Evolutionary conservation across 2,113 vertebrate genomes (phyloP).

Genomic region (Nesogale talazaci): DNA sequence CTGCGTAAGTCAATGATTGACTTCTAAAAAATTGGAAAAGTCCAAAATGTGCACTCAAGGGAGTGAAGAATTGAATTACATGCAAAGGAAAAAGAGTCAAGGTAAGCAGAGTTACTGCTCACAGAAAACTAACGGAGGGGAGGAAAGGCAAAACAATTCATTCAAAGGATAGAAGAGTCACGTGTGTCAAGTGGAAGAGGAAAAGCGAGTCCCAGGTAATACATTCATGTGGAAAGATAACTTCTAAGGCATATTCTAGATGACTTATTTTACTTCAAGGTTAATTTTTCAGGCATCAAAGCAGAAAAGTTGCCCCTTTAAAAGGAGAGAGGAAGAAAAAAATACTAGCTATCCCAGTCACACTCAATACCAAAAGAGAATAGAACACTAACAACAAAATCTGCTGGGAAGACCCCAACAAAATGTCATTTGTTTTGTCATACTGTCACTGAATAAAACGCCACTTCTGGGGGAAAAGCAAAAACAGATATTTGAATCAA

Average conservation of each 20-base stretch:
- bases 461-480: not conserved
- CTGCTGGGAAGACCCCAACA: not conserved
- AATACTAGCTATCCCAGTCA: not conserved
- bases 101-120: not conserved
- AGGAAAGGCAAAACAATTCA: not conserved
- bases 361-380: not conserved
- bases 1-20: no score
- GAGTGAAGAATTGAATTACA: not conserved
- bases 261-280: not conserved
- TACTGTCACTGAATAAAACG: not conserved
- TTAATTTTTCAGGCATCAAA: not conserved
- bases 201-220: not conserved
- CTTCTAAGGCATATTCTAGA: not conserved
- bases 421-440: accelerated
- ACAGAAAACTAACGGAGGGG: not conserved
- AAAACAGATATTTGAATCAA: not conserved
- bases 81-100: not conserved
- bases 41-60: not conserved
- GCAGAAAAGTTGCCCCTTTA: not conserved
- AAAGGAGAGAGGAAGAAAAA: not conserved
- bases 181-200: not conserved
- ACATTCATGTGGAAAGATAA: not conserved
- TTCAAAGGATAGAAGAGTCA: not conserved
- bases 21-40: no score
- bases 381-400: not conserved